Conservation (phyloP, 2,113 vertebrate species). For the Spilogale gracilis region DNA sequence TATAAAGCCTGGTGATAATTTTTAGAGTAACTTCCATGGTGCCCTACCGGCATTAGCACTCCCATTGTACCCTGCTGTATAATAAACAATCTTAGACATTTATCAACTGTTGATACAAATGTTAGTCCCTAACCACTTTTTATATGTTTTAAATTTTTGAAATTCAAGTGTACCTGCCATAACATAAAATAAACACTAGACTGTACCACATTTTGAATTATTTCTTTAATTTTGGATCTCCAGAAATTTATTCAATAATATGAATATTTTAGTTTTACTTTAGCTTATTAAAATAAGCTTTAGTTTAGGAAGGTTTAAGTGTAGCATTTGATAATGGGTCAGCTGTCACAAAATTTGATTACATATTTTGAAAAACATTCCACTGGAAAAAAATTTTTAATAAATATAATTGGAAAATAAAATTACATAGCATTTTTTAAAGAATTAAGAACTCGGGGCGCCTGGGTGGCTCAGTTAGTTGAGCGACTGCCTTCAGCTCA, state of each 20-base stretch:
- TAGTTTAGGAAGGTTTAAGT: constrained; percentile 23
- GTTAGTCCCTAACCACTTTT: constrained; percentile 94
- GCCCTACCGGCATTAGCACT: constrained; percentile 91
- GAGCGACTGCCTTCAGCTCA: no score
- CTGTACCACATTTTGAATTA: constrained; percentile 87
- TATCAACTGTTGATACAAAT: constrained; percentile 94
- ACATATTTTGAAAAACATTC: constrained; percentile 63
- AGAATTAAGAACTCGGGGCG: not conserved
- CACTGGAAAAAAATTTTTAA: not conserved
- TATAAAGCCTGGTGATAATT: constrained; percentile 95
- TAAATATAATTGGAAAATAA: constrained; percentile 49
- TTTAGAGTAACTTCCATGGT: constrained; percentile 92
- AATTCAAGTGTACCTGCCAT: constrained; percentile 96
- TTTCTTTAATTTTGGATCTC: constrained; percentile 73
- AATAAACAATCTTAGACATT: constrained; percentile 92
- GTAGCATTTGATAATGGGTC: constrained; percentile 16
- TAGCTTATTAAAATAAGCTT: constrained; percentile 63
- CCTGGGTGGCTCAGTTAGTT: no score
- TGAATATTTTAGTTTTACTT: constrained; percentile 45
- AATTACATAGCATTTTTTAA: not conserved
- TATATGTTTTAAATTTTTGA: constrained; percentile 97
- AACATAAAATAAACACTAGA: constrained; percentile 96
- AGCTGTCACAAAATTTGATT: constrained; percentile 20
- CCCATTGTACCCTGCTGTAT: constrained; percentile 92
- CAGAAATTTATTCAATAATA: constrained; percentile 48